These are phyloP conservation scores for Bos javanicus DNA, from an alignment of 2,113 vertebrate genomes.

Conservation along the genomic window DNA sequence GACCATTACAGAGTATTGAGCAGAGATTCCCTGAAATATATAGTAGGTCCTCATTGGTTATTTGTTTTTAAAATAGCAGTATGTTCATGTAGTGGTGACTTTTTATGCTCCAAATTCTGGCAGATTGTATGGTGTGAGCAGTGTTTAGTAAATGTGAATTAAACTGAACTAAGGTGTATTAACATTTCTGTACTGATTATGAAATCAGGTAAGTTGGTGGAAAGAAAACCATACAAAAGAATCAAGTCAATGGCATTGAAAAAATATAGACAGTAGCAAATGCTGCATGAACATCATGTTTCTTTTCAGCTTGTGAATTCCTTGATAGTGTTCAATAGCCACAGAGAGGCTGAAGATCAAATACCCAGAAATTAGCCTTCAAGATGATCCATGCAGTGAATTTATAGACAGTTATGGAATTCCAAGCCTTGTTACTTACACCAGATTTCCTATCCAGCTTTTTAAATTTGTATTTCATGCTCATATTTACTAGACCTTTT, in stretches of 20 bases:
- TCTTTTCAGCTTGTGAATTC: background rate
- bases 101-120: background rate
- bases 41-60: background rate
- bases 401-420: background rate
- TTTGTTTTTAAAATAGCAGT: background rate
- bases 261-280: background rate
- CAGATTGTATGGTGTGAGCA: background rate
- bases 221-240: background rate
- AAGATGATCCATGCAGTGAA: background rate
- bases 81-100: background rate
- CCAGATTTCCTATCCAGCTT: background rate
- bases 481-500: background rate
- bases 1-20: background rate
- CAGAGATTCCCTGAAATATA: background rate
- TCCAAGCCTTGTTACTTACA: background rate
- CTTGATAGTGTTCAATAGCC: background rate
- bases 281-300: background rate
- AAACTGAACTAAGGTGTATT: background rate
- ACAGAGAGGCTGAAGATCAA: background rate
- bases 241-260: background rate
- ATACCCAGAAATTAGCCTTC: background rate
- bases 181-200: background rate
- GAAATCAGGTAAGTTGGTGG: background rate
- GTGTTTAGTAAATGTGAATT: background rate
- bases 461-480: background rate